Evolutionary conservation across 2,113 vertebrate genomes (phyloP).

Genomic region (Osmerus eperlanus): DNA sequence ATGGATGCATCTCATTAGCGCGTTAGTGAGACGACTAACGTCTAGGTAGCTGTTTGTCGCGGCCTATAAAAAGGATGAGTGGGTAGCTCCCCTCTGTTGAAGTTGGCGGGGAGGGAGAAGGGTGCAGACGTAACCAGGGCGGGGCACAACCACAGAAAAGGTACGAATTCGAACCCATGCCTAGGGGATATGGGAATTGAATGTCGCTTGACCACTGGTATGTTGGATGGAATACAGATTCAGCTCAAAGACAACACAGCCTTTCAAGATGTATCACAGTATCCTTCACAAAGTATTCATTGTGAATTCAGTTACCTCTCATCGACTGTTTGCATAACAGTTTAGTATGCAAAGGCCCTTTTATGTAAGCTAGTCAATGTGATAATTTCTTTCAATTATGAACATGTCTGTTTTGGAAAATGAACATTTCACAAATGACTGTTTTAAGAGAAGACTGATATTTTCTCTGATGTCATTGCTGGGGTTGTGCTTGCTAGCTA

Average conservation of each 20-base stretch:
- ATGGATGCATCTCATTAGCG: background rate
- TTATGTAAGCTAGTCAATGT: background rate
- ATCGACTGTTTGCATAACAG: background rate
- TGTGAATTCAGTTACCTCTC: background rate
- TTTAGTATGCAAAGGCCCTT: background rate
- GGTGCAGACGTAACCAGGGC: too few relatives aligned
- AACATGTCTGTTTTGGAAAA: background rate
- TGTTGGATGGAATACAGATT: background rate
- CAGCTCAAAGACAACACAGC: background rate
- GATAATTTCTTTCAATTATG: background rate
- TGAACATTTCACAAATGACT: background rate
- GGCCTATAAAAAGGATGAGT: too few relatives aligned
- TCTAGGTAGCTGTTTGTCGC: background rate
- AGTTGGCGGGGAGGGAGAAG: too few relatives aligned
- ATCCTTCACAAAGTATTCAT: constrained; percentile 3
- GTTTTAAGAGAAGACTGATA: background rate
- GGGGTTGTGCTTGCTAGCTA: too few relatives aligned
- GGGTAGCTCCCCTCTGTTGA: too few relatives aligned
- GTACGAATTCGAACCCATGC: background rate
- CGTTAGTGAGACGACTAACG: background rate
- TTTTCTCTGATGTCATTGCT: too few relatives aligned
- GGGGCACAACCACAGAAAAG: too few relatives aligned
- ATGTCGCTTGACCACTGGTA: background rate
- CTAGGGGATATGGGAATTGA: background rate
- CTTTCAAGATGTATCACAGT: background rate